phyloP scores from a whole-genome alignment of 2,888 invertebrate species.

The Melinopterus prodromus region DNA sequence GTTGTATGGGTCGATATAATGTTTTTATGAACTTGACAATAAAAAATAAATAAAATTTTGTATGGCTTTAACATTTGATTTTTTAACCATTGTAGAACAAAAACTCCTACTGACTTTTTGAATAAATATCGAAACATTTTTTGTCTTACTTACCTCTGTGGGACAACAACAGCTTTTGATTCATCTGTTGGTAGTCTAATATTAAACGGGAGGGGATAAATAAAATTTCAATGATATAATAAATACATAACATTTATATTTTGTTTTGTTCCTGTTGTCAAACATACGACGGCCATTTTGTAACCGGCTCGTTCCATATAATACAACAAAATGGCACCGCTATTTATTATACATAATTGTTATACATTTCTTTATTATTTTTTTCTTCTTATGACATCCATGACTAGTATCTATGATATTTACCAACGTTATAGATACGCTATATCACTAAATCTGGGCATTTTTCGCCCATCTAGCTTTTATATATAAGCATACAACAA shows the following conservation, averaged over 20 bases:
- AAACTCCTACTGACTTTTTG: too few species aligned
- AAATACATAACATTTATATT: slow-evolving; percentile 60
- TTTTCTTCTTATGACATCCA: slow-evolving; percentile 42
- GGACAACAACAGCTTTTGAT: background rate
- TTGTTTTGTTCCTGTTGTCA: slow-evolving; percentile 4
- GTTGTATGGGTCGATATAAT: too few species aligned
- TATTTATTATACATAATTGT: background rate
- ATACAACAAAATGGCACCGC: slow-evolving; percentile 48
- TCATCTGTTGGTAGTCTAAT: background rate
- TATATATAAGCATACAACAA: slow-evolving; percentile 37
- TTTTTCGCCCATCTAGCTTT: slow-evolving; percentile 24
- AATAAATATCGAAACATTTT: too few species aligned
- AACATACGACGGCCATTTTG: slow-evolving; percentile 48
- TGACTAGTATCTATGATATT: slow-evolving; percentile 54
- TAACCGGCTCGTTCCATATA: slow-evolving; percentile 39
- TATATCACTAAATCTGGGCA: slow-evolving; percentile 21
- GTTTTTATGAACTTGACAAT: too few species aligned
- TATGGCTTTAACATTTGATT: too few species aligned
- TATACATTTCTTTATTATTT: slow-evolving; percentile 38
- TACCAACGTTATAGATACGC: slow-evolving; percentile 40
- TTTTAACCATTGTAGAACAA: too few species aligned
- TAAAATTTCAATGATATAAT: slow-evolving; percentile 53
- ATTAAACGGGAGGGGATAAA: background rate
- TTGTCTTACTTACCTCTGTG: too few species aligned
- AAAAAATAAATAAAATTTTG: too few species aligned